Evolutionary conservation across 2,797 vertebrate genomes (phyloP).

Genomic region (Phaenicophaeus curvirostris): DNA sequence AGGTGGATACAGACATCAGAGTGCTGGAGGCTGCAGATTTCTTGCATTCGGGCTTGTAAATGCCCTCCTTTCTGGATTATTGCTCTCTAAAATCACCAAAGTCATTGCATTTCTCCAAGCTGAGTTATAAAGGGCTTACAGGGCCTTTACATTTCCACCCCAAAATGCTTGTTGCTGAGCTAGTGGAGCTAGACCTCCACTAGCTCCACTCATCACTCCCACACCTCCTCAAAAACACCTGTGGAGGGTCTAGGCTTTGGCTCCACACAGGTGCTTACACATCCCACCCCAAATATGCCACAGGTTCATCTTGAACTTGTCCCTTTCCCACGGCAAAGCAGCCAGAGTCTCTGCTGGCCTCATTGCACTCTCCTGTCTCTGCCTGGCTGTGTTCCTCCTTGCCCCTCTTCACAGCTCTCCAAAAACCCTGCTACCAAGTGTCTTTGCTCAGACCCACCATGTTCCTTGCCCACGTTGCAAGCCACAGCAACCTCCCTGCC

Average conservation of each 20-base stretch:
- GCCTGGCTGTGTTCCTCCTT: no score
- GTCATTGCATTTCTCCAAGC: neutral
- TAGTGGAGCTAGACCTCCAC: no score
- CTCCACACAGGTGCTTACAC: neutral
- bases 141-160: neutral
- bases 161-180: neutral
- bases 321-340: neutral
- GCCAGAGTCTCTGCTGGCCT: neutral
- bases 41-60: neutral
- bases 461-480: neutral
- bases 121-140: neutral
- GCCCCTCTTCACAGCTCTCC: neutral
- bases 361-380: neutral
- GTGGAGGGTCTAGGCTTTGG: neutral
- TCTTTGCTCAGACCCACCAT: neutral
- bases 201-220: neutral
- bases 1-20: neutral
- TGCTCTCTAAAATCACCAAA: neutral
- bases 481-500: neutral
- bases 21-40: neutral
- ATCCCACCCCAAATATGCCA: neutral
- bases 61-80: neutral
- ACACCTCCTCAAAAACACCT: neutral
- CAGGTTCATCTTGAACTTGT: fast-evolving
- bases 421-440: neutral